Evolutionary conservation across 2,888 invertebrate genomes (phyloP).

Genomic region (Leptinotarsa juncta): DNA sequence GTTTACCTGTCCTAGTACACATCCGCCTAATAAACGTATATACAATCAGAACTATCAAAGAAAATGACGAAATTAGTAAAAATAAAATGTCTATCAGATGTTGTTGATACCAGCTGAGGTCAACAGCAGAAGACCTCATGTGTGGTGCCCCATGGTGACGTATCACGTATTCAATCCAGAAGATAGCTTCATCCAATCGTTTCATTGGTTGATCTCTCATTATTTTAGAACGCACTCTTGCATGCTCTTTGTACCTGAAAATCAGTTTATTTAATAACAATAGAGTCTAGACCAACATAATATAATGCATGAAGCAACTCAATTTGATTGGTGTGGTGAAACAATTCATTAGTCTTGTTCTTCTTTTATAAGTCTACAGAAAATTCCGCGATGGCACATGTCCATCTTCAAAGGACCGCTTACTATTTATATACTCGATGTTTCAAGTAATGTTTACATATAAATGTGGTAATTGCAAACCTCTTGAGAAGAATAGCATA

Average conservation of each 20-base stretch:
- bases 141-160: constrained; percentile 19
- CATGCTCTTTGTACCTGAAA: constrained; percentile 1
- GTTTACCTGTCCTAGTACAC: neutral
- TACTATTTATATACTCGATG: too few relatives aligned
- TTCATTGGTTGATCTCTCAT: constrained; percentile 14
- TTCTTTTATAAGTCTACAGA: too few relatives aligned
- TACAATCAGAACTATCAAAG: neutral
- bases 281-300: too few relatives aligned
- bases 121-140: constrained; percentile 1
- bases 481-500: too few relatives aligned
- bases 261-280: neutral
- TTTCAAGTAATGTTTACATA: too few relatives aligned
- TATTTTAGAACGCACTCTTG: constrained; percentile 3
- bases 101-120: constrained; percentile 16
- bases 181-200: constrained; percentile 15
- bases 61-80: neutral
- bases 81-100: neutral
- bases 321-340: too few relatives aligned
- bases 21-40: neutral
- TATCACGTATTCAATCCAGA: constrained; percentile 25
- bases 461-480: too few relatives aligned
- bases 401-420: too few relatives aligned
- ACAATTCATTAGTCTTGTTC: too few relatives aligned
- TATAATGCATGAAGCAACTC: too few relatives aligned
- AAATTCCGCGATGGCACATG: too few relatives aligned